phyloP scores from a whole-genome alignment of 2,113 vertebrate species.

The Ammodytes dubius region DNA sequence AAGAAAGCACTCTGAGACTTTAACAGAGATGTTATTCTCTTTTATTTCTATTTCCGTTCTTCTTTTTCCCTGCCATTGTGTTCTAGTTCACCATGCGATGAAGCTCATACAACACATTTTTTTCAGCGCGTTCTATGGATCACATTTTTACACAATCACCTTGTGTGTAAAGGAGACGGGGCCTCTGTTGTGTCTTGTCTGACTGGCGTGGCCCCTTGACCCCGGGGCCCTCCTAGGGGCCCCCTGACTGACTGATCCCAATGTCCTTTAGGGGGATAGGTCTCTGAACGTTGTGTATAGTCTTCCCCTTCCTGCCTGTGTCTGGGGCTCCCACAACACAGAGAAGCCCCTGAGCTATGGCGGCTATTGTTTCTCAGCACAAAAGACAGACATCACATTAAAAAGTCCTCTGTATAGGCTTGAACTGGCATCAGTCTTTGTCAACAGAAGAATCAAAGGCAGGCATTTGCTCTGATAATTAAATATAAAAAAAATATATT shows the following conservation, averaged over 20 bases:
- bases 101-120: slow-evolving; percentile 31
- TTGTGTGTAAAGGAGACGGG: slow-evolving; percentile 30
- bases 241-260: slow-evolving; percentile 73
- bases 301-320: slow-evolving; percentile 67
- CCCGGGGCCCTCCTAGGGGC: slow-evolving; percentile 44
- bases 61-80: slow-evolving; percentile 46
- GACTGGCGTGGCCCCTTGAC: slow-evolving; percentile 80
- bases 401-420: slow-evolving; percentile 74
- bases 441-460: slow-evolving; percentile 75
- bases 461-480: slow-evolving; percentile 65
- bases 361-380: slow-evolving; percentile 81
- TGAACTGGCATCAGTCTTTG: slow-evolving; percentile 83
- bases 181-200: slow-evolving; percentile 72
- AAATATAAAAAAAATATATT: slow-evolving; percentile 68
- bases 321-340: slow-evolving; percentile 69
- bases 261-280: slow-evolving; percentile 68
- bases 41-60: slow-evolving; percentile 10
- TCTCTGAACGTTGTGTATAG: slow-evolving; percentile 63
- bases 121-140: slow-evolving; percentile 16
- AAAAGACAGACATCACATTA: slow-evolving; percentile 81
- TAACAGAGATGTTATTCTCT: slow-evolving; percentile 42
- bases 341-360: slow-evolving; percentile 74
- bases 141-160: slow-evolving; percentile 51
- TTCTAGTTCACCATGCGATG: slow-evolving; percentile 22
- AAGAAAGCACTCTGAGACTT: slow-evolving; percentile 52